A percentile compares a stretch with the other conserved stretches of the same genome.
These are phyloP conservation scores for Capitulum mitella DNA, from an alignment of 2,888 invertebrate genomes.

Conservation along the genomic window DNA sequence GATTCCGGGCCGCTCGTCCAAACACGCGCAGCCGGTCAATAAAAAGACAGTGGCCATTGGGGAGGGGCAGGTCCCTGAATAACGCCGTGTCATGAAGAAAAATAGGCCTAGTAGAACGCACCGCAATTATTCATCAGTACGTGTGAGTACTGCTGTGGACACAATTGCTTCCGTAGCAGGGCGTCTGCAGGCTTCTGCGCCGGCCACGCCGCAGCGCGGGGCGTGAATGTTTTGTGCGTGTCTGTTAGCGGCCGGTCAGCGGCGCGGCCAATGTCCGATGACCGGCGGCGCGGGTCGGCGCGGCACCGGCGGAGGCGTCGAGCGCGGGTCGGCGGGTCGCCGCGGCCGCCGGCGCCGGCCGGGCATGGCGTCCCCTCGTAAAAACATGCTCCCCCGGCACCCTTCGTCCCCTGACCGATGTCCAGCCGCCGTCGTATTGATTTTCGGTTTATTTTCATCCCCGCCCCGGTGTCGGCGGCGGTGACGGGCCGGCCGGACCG, in stretches of 20 bases:
- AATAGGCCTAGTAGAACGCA: background rate
- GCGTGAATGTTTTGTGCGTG: background rate
- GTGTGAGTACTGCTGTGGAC: too few relatives aligned
- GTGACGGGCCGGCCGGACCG: background rate
- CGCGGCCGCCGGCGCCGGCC: background rate
- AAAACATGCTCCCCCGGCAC: conserved; percentile 3
- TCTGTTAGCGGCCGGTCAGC: background rate
- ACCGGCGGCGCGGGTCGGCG: too few relatives aligned
- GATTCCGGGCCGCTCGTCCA: background rate
- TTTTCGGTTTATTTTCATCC: conserved; percentile 21
- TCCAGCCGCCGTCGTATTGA: background rate
- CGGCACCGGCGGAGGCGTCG: background rate
- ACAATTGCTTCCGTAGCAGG: too few relatives aligned
- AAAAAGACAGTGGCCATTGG: background rate
- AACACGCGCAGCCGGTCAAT: background rate
- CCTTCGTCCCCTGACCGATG: conserved; percentile 21
- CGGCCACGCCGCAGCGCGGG: too few relatives aligned
- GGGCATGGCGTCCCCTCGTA: background rate
- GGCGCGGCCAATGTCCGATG: background rate
- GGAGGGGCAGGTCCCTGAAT: background rate
- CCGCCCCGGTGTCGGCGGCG: background rate
- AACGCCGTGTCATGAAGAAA: background rate
- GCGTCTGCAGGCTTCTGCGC: too few relatives aligned
- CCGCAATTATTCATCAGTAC: too few relatives aligned
- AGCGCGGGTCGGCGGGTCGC: background rate